Base-by-base conservation (phyloP, 2,797 vertebrate genomes). In the Anguilla anguilla region DNA sequence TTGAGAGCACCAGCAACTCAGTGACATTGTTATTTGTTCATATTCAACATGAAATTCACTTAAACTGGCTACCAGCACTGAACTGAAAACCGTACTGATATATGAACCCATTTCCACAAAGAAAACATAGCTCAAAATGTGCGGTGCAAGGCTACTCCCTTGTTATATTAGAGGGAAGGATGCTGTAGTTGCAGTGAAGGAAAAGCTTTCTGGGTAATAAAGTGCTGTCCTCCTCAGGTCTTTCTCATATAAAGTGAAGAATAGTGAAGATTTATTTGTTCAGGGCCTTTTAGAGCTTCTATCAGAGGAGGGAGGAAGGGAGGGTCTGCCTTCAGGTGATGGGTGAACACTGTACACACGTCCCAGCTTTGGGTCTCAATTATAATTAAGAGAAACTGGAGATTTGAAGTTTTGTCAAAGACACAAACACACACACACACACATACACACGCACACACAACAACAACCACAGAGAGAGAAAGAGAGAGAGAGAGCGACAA, bases 91-190 rank as follows among this genome's bases (percentile, higher is more conserved):
- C 93, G 95, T 93, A 89, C 95, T 96, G 96, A 97, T 97, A 92
- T 95, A 96, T 96, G 95, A 95, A 95, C 94, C 94, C 93, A 95
- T 96, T 96, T 95, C 91, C 92, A 92, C 95, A 94, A 96, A 96
- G 93, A 95, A 96, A 97, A 96, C 96, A 96, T 93, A 94, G 95
- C 95, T 91, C 91, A 93, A 94, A 96, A 96, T 96, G 96, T 96
- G 96, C 95, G 95, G 95, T 96, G 95, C 93, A n/a, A 25, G 61
- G 90, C 94, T 94, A 95, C 95, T 95, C 95, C 94, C 93, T 94
- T 93, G 93, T 93, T 88, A 93, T 95, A 96, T 96, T 95, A 95
- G 94, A 95, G 95, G 91, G 89, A 91, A 93, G 91, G 94, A 91
- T 89, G 95, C 95, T 96, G 94, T 95, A 93, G 96, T 96, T 95